These are phyloP conservation scores for Cyclopterus lumpus DNA, from an alignment of 2,797 vertebrate species.

Conservation along the genomic window DNA sequence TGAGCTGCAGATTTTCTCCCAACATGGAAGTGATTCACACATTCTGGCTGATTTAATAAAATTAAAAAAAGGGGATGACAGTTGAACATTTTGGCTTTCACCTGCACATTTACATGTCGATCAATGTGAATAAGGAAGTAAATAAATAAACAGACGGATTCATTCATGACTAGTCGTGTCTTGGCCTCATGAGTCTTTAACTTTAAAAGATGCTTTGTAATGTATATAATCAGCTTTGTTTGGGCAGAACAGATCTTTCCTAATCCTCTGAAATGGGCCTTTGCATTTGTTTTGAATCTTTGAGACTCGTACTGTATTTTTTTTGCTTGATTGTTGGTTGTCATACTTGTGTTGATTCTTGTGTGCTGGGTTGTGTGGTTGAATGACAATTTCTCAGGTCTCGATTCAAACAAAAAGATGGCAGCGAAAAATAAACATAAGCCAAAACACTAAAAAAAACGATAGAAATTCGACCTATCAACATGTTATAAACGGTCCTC, in stretches of 20 bases:
- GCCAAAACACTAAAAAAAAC: background rate
- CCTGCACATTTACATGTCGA: background rate
- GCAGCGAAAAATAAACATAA: background rate
- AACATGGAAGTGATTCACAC: background rate
- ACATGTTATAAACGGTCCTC: conserved; percentile 10
- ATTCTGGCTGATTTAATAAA: background rate
- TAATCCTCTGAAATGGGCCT: too few relatives aligned
- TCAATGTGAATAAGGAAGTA: background rate
- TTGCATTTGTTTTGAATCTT: too few relatives aligned
- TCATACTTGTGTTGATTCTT: too few relatives aligned
- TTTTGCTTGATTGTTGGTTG: too few relatives aligned
- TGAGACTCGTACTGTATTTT: too few relatives aligned
- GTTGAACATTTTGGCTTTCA: background rate
- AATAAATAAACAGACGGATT: background rate
- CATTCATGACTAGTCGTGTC: too few relatives aligned
- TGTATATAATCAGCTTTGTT: too few relatives aligned
- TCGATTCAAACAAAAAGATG: too few relatives aligned
- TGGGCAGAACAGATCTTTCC: too few relatives aligned
- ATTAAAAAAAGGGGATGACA: background rate
- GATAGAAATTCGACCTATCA: conserved; percentile 1
- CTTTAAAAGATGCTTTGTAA: background rate
- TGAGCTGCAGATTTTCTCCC: background rate
- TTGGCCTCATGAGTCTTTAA: background rate
- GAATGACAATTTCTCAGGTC: too few relatives aligned
- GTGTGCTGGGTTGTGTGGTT: too few relatives aligned